Base-by-base conservation (phyloP, 2,113 vertebrate species). In the Oriolus oriolus region DNA sequence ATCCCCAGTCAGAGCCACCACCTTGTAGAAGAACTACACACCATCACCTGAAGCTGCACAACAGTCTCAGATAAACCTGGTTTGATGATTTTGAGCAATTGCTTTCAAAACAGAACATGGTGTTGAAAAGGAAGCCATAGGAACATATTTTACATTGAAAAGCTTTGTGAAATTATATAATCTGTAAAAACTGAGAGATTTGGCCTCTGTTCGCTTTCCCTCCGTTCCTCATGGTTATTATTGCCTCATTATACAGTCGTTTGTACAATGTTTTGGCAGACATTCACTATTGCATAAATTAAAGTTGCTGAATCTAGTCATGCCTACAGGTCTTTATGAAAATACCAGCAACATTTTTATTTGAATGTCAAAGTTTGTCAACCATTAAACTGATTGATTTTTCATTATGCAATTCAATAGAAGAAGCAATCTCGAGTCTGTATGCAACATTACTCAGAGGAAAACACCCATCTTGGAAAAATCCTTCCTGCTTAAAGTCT, bases 381-480 rank as follows among this genome's bases (percentile, higher is more conserved):
- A 97, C 97, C 98, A 98, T 98, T 98, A 98, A 97, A 96, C 95
- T 94, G 97, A 98, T 96, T 95, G 97, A 97, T 98, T 98, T 98
- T 98, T 98, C 96, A 97, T 98, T 97, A 97, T 81, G 95, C 90
- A 97, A 94, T 97, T 97, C 96, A 97, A 97, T 85, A 97, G 88
- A 96, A 97, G 93, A 24, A 84, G 93, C 96, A 97, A 96, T 98
- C 85, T 98, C 88, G 95, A 97, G 85, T 74, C 94, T 96, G 95
- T 94, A 89, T 95, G 95, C 91, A 98, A 94, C 95, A 96, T 96
- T 96, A 97, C 95, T 95, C 81, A 70, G 74, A 92, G 94, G 93
- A 95, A 97, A 96, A 96, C 37, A 81, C 8, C 14, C 79, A 82
- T 71, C 50, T 16, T 60, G 73, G 85, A 95, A 95, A 97, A 96